Conservation (phyloP, 2,797 vertebrate species). For the Pterois miles region DNA sequence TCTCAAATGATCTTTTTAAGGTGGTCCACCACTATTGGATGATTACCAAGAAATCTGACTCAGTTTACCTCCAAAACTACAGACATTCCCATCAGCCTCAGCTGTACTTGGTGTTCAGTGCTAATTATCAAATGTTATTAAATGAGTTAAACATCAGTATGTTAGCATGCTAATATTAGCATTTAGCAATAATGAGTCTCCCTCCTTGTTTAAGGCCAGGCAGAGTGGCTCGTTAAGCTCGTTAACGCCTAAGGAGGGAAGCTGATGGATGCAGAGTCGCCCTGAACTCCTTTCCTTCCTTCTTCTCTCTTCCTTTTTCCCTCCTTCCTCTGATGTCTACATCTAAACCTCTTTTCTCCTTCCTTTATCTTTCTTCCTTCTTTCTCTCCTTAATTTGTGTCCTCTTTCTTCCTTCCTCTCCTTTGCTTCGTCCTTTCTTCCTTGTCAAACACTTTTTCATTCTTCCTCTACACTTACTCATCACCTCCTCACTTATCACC, state of each 20-base stretch:
- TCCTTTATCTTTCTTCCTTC: not conserved
- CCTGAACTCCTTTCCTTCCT: not conserved
- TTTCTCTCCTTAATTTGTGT: not conserved
- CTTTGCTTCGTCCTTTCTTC: too few species aligned
- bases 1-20: too few species aligned
- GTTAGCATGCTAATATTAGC: too few species aligned
- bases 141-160: too few species aligned
- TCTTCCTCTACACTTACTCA: not conserved
- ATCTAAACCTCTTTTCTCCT: not conserved
- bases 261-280: conserved; percentile 24
- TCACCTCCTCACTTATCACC: not conserved
- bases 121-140: too few species aligned
- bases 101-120: too few species aligned
- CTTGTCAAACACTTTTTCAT: not conserved
- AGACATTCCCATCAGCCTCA: too few species aligned
- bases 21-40: too few species aligned
- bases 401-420: not conserved
- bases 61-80: too few species aligned
- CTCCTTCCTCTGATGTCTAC: not conserved
- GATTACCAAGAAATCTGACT: too few species aligned
- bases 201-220: conserved; percentile 28
- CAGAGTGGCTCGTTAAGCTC: conserved; percentile 37
- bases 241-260: conserved; percentile 6
- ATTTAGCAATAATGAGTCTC: conserved; percentile 32
- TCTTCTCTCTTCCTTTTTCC: not conserved